A percentile compares a stretch with the other conserved stretches of the same genome.
Conservation (phyloP, 2,888 invertebrate species). For the Piscicola geometra region DNA sequence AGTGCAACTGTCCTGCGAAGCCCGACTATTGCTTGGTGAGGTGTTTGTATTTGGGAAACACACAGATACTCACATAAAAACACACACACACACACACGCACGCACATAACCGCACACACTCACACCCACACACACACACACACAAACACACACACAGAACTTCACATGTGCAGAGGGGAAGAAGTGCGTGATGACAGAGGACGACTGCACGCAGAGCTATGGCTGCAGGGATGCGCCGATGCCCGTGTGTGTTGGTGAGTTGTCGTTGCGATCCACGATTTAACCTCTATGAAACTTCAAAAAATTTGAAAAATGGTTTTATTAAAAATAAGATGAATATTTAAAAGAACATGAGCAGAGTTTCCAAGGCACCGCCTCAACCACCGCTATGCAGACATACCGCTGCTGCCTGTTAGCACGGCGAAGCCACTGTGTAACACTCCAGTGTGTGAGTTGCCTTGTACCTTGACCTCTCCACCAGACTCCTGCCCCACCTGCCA, state of each 20-base stretch:
- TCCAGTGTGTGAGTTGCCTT: background rate
- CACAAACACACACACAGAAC: too few relatives aligned
- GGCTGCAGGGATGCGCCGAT: conserved; percentile 14
- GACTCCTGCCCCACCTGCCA: background rate
- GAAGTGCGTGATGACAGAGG: conserved; percentile 13
- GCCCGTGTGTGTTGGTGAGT: conserved; percentile 20
- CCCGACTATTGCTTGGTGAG: background rate
- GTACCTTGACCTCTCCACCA: background rate
- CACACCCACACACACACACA: too few relatives aligned
- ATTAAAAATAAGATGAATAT: too few relatives aligned
- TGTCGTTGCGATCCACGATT: too few relatives aligned
- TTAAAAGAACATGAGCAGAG: too few relatives aligned
- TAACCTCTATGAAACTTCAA: too few relatives aligned
- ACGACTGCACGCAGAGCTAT: background rate
- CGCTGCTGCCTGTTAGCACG: background rate
- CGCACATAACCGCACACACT: too few relatives aligned
- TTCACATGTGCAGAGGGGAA: background rate
- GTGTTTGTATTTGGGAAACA: too few relatives aligned
- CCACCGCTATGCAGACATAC: background rate
- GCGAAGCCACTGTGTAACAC: background rate
- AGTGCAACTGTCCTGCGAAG: background rate
- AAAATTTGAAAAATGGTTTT: background rate
- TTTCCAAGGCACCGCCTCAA: too few relatives aligned
- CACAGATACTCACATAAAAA: too few relatives aligned
- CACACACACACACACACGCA: too few relatives aligned